phyloP scores from a whole-genome alignment of 2,113 vertebrate species.

The Lepus americanus region DNA sequence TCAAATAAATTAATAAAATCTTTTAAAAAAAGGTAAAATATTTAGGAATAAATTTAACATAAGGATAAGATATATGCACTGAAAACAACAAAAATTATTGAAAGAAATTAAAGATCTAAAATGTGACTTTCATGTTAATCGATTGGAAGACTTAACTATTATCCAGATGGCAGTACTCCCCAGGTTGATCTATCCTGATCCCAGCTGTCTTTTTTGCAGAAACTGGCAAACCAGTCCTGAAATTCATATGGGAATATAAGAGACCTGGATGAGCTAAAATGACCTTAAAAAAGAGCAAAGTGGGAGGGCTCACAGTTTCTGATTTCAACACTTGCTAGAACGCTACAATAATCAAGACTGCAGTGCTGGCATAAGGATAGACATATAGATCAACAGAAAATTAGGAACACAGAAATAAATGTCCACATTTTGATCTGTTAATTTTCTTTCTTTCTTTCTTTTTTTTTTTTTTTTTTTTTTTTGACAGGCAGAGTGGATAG shows the following conservation, averaged over 20 bases:
- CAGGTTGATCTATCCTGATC: conserved; percentile 14
- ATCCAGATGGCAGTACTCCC: background rate
- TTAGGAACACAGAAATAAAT: background rate
- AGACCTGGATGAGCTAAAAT: background rate
- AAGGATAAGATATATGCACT: background rate
- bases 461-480: too few species aligned
- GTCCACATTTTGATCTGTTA: background rate
- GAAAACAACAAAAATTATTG: too few species aligned
- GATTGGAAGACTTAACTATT: background rate
- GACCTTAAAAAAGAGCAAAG: background rate
- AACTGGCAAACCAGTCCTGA: background rate
- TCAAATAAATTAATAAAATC: too few species aligned
- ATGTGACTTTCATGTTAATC: background rate
- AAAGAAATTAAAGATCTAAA: too few species aligned
- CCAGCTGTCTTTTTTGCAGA: background rate
- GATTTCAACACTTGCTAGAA: background rate
- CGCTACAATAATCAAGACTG: too few species aligned
- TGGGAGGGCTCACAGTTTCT: background rate
- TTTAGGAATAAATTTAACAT: background rate
- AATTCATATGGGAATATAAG: background rate
- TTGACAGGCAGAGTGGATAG: too few species aligned
- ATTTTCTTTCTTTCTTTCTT: too few species aligned
- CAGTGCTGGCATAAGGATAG: too few species aligned
- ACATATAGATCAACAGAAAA: background rate
- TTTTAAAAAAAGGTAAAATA: too few species aligned